Evolutionary conservation across 2,888 invertebrate species (phyloP).

Genomic region (Phragmatobia fuliginosa): DNA sequence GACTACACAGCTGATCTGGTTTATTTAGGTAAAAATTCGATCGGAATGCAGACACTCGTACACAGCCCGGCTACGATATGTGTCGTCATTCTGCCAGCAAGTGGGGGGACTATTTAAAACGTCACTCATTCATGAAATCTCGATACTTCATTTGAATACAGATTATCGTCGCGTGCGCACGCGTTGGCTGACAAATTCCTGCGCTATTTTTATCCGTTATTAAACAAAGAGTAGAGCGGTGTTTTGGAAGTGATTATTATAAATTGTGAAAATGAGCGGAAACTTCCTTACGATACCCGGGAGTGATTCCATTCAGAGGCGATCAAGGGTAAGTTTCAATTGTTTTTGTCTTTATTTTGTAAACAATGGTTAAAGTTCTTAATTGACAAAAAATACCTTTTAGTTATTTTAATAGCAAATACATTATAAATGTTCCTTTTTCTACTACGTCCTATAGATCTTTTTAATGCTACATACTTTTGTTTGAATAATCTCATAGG

Average conservation of each 20-base stretch:
- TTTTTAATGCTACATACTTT: neutral
- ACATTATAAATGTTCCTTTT: neutral
- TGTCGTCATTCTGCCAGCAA: conserved; percentile 63
- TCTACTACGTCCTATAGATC: neutral
- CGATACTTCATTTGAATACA: conserved; percentile 68
- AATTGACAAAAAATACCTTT: neutral
- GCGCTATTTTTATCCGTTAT: conserved; percentile 58
- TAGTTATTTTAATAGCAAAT: neutral
- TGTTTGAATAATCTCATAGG: neutral
- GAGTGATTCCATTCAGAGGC: conserved; percentile 73
- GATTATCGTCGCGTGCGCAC: conserved; percentile 76
- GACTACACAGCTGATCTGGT: conserved; percentile 62
- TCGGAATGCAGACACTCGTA: conserved; percentile 74
- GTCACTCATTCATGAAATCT: conserved; percentile 84
- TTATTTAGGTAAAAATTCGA: conserved; percentile 70
- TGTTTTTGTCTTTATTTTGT: conserved; percentile 33
- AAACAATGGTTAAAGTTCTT: conserved; percentile 26
- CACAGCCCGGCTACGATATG: conserved; percentile 50
- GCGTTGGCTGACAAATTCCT: conserved; percentile 46
- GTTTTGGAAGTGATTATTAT: conserved; percentile 54
- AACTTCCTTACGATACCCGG: conserved; percentile 83
- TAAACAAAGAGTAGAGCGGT: conserved; percentile 57
- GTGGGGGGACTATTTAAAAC: conserved; percentile 74
- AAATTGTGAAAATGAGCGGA: conserved; percentile 79
- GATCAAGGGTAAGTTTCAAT: conserved; percentile 77